Base-by-base conservation (phyloP, 2,113 vertebrate genomes). In the Otus sunia region DNA sequence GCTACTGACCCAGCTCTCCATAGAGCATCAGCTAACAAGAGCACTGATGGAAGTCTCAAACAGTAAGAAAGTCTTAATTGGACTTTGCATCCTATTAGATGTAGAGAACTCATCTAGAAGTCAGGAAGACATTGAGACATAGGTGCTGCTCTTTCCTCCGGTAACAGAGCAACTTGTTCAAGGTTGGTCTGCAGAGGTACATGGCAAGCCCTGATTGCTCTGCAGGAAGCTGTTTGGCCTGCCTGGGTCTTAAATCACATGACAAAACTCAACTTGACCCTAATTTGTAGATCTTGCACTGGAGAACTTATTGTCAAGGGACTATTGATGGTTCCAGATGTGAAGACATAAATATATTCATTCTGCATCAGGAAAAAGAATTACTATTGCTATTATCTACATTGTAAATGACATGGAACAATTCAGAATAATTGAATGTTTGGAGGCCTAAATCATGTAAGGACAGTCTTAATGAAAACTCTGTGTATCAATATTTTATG, bases 401-500 rank as follows among this genome's bases (percentile, higher is more conserved):
- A 75, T 23, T 19, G 71, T 27, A 78, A 88, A 49, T 73, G 17
- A 39, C 76, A 78, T 60, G 7, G 75, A 94, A 49, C 58, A 63
- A 43, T 53, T 89, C 39, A 75, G 67, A 87, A 84, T 50, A 91
- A 94, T 12, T 81, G 9, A 68, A 41, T 66, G 22, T 58, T 79
- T 89, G 49, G 91, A 91, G 78, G 27, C 32, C 29, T 91, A 50
- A 94, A 81, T 53, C n/a, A 25, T 8, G 9, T 69, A 76, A 86
- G 53, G 39, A 64, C 19, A 68, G 18, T 50, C 62, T 87, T 82
- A 89, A 55, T 37, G 73, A 94, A 87, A 89, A 85, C 1, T 63
- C 68, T 68, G 8, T 84, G 22, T 78, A 87, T 94, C 77, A 91
- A 95, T 92, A 94, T 94, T 96, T 97, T 87, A 92, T 68, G 56